These are phyloP conservation scores for Acleris cristana DNA, from an alignment of 2,888 invertebrate genomes.

Conservation along the genomic window DNA sequence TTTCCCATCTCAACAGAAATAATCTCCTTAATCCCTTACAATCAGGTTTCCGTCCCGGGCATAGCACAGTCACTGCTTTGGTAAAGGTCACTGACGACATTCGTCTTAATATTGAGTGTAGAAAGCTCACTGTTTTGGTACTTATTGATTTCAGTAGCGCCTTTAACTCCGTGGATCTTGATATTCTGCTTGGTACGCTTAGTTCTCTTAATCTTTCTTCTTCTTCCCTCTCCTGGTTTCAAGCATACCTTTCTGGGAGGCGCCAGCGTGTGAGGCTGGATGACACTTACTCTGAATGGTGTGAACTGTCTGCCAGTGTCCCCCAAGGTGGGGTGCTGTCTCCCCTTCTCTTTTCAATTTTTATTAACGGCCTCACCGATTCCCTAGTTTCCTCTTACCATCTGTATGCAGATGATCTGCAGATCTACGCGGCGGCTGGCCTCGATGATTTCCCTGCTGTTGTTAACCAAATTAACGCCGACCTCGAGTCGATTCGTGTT, in stretches of 20 bases:
- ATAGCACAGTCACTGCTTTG: constrained; percentile 34
- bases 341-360: constrained; percentile 9
- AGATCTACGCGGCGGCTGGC: constrained; percentile 1
- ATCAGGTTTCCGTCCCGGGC: constrained; percentile 26
- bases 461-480: neutral
- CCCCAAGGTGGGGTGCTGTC: constrained; percentile 24
- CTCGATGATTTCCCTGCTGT: neutral
- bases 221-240: constrained; percentile 13
- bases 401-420: constrained; percentile 28
- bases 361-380: no score
- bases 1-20: neutral
- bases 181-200: neutral
- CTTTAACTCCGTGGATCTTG: neutral
- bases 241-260: constrained; percentile 12
- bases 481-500: neutral
- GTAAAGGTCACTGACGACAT: constrained; percentile 3
- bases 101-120: neutral
- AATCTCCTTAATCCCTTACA: constrained; percentile 21
- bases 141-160: constrained; percentile 7
- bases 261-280: constrained; percentile 8
- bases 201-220: constrained; percentile 11
- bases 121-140: neutral
- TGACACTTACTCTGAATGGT: constrained; percentile 3
- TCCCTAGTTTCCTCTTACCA: neutral
- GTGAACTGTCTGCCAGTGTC: constrained; percentile 13